These are phyloP conservation scores for Dermatemys mawii DNA, from an alignment of 2,113 vertebrate genomes.

Conservation along the genomic window DNA sequence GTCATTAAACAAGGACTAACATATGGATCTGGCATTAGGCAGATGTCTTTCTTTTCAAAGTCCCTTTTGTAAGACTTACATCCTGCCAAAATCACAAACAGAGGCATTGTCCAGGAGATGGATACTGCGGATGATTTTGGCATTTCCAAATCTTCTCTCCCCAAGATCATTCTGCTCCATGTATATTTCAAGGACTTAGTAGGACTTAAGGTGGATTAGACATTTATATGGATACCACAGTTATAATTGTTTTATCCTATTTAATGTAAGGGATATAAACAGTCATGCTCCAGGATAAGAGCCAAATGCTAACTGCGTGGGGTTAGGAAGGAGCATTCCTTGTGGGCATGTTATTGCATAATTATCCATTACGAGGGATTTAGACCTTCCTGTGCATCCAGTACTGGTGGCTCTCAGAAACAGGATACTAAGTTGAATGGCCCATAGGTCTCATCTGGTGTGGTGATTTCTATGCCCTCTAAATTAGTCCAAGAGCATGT, in stretches of 20 bases:
- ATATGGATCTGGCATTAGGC: background rate
- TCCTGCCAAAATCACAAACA: background rate
- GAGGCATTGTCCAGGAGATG: background rate
- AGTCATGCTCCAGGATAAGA: conserved; percentile 31
- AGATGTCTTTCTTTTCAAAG: background rate
- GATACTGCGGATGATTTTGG: background rate
- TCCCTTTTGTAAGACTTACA: background rate
- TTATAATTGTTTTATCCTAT: background rate
- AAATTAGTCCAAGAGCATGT: conserved; percentile 17
- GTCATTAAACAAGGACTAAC: background rate
- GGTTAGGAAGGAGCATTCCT: conserved; percentile 48
- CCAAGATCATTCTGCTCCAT: background rate
- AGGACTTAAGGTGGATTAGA: background rate
- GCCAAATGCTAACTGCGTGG: conserved; percentile 50
- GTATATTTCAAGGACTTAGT: accelerated
- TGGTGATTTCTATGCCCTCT: background rate
- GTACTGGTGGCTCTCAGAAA: conserved; percentile 17
- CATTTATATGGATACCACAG: background rate
- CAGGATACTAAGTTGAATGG: background rate
- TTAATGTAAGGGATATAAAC: conserved; percentile 32
- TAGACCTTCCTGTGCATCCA: conserved; percentile 19
- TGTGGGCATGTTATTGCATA: conserved; percentile 1
- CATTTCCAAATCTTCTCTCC: background rate
- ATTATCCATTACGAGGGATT: conserved; percentile 10
- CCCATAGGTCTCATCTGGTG: background rate